phyloP scores from a whole-genome alignment of 1,140 invertebrate species.

The Andrena cerasifolii region DNA sequence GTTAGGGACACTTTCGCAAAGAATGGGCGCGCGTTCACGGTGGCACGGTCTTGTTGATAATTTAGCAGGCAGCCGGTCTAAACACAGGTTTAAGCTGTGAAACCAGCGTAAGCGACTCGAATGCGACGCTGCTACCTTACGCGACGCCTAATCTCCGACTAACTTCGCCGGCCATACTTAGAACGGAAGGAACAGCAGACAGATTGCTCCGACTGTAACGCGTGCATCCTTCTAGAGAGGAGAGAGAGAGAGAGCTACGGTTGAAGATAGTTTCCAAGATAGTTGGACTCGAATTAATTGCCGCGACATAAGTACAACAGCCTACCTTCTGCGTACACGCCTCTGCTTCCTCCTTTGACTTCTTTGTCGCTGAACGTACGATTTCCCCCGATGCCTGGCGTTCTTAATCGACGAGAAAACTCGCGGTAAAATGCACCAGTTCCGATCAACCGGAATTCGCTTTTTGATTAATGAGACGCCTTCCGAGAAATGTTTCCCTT shows the following conservation, averaged over 20 bases:
- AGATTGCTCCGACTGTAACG: conserved; percentile 59
- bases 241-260: conserved; percentile 44
- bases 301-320: conserved; percentile 17
- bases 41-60: conserved; percentile 41
- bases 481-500: no score
- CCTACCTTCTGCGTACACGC: conserved; percentile 1
- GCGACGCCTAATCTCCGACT: conserved; percentile 62
- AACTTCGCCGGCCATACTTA: conserved; percentile 60
- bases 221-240: conserved; percentile 36
- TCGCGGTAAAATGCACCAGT: not conserved
- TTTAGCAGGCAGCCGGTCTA: conserved; percentile 11
- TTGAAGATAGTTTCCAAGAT: conserved; percentile 62
- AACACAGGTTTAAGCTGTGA: conserved; percentile 43
- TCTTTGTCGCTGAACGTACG: not conserved
- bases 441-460: not conserved
- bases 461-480: not conserved
- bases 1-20: conserved; percentile 17
- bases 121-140: conserved; percentile 27
- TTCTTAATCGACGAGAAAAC: not conserved
- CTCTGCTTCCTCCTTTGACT: not conserved
- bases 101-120: conserved; percentile 36
- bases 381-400: not conserved
- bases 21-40: not conserved
- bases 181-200: conserved; percentile 68
- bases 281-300: conserved; percentile 69